A percentile compares a stretch with the other conserved stretches of the same genome.
These are phyloP conservation scores for Microcebus jonahi DNA, from an alignment of 2,113 vertebrate species.

Conservation along the genomic window DNA sequence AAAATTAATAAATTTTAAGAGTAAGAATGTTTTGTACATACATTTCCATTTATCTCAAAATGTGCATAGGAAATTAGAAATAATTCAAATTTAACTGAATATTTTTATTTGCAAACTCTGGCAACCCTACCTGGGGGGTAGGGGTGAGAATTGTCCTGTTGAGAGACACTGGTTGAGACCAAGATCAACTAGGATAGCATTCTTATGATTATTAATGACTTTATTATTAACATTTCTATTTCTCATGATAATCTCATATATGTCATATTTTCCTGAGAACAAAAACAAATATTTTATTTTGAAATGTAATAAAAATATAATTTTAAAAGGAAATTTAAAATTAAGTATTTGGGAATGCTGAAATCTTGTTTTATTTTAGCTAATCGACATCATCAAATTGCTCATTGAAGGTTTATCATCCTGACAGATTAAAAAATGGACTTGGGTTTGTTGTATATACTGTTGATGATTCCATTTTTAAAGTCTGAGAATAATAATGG, in stretches of 20 bases:
- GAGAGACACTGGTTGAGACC: neutral
- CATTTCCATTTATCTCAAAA: neutral
- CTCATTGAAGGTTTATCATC: neutral
- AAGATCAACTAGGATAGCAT: neutral
- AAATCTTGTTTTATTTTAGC: neutral
- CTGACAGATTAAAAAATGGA: neutral
- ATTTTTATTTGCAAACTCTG: neutral
- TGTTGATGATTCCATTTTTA: neutral
- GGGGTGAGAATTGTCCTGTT: neutral
- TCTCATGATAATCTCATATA: neutral
- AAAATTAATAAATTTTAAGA: too few relatives aligned
- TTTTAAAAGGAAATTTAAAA: neutral
- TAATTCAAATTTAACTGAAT: slow-evolving; percentile 6
- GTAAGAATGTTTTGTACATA: too few relatives aligned
- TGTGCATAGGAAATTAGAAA: neutral
- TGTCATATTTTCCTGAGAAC: neutral
- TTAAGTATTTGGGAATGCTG: neutral
- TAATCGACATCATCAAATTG: neutral
- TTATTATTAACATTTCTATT: neutral
- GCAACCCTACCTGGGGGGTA: neutral
- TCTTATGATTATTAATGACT: neutral
- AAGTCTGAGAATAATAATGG: neutral
- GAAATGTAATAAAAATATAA: neutral
- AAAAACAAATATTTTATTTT: neutral
- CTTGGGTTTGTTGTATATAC: neutral